A percentile compares a stretch with the other conserved stretches of the same genome.
phyloP scores from a whole-genome alignment of 2,797 vertebrate species.

The Phoxinus dragarum region DNA sequence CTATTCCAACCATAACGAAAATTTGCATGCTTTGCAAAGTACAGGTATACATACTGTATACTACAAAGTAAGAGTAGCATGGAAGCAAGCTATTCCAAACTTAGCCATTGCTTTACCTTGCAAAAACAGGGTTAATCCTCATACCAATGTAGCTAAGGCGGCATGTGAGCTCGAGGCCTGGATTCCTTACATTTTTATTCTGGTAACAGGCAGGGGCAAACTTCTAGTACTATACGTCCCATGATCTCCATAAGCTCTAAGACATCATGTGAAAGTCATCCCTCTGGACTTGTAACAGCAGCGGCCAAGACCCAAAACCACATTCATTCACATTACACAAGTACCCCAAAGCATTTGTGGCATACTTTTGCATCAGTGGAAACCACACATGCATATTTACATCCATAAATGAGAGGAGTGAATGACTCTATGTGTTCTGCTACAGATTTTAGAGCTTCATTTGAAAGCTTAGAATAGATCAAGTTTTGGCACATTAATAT shows the following conservation, averaged over 20 bases:
- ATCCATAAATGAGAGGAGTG: not conserved
- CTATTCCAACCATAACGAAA: not conserved
- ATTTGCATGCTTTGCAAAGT: not conserved
- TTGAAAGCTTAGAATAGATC: not conserved
- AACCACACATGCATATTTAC: not conserved
- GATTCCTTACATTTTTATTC: constrained; percentile 53
- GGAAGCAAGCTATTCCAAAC: not conserved
- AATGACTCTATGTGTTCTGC: not conserved
- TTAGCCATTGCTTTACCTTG: not conserved
- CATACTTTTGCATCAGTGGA: not conserved
- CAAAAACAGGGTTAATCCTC: constrained; percentile 20
- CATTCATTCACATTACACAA: constrained; percentile 20
- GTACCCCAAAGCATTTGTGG: not conserved
- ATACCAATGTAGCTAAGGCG: not conserved
- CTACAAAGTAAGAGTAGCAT: not conserved
- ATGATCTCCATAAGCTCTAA: constrained; percentile 30
- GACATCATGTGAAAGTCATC: constrained; percentile 55
- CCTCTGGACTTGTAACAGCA: constrained; percentile 4
- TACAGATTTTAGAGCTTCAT: not conserved
- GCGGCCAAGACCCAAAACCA: not conserved
- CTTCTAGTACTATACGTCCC: constrained; percentile 42
- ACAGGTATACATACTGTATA: not conserved
- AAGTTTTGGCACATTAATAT: not conserved
- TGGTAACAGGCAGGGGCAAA: constrained; percentile 33
- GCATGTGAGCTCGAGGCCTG: constrained; percentile 20